phyloP scores from a whole-genome alignment of 2,797 vertebrate genomes.

The Sebastes iracundus region DNA sequence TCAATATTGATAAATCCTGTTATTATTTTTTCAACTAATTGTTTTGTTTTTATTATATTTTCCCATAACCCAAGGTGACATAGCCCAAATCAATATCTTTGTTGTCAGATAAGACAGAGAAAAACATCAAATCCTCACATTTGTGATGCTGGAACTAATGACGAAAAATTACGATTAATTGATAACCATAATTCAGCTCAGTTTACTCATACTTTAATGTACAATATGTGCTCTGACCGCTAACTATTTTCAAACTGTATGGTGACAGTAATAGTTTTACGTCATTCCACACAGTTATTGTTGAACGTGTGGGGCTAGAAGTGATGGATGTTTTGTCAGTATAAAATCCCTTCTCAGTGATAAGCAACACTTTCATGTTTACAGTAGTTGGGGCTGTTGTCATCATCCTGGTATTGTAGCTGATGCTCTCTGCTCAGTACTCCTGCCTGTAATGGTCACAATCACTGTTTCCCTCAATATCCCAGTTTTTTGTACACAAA shows the following conservation, averaged over 20 bases:
- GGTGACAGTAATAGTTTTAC: background rate
- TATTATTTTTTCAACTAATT: background rate
- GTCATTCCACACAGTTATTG: background rate
- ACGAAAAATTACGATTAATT: background rate
- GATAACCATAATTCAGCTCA: background rate
- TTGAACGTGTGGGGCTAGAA: background rate
- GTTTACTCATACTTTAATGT: background rate
- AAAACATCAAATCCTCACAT: background rate
- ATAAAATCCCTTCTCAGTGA: background rate
- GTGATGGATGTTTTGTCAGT: background rate
- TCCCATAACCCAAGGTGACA: background rate
- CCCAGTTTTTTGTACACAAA: background rate
- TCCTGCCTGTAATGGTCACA: background rate
- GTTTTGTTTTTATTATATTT: no score
- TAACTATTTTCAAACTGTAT: background rate
- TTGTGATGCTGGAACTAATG: background rate
- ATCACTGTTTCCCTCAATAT: background rate
- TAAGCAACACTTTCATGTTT: constrained; percentile 6
- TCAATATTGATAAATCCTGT: background rate
- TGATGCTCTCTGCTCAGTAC: background rate
- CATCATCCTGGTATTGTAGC: constrained; percentile 21
- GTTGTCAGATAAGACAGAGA: background rate
- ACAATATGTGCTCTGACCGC: background rate
- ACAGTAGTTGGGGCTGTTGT: background rate
- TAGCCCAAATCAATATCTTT: background rate